Evolutionary conservation across 2,113 vertebrate genomes (phyloP).

Genomic region (Rhegmatorhina hoffmannsi): DNA sequence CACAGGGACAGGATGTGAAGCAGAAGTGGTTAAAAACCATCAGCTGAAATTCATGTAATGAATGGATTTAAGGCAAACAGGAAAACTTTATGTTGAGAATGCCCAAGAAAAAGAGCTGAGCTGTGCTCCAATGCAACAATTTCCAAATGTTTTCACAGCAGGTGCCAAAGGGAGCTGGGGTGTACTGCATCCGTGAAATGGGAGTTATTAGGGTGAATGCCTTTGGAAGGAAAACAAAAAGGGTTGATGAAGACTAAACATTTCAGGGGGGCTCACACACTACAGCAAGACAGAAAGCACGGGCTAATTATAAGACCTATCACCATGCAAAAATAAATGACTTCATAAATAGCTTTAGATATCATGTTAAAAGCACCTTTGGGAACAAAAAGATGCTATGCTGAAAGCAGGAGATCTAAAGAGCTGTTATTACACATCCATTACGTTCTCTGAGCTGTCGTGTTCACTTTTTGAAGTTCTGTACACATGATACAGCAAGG

Average conservation of each 20-base stretch:
- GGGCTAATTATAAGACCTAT: conserved; percentile 84
- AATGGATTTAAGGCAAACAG: background rate
- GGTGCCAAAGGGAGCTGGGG: background rate
- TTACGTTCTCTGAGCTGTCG: conserved; percentile 84
- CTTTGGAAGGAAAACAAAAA: conserved; percentile 27
- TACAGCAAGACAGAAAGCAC: conserved; percentile 19
- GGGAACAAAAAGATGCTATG: conserved; percentile 77
- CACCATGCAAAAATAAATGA: conserved; percentile 79
- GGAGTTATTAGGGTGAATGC: conserved; percentile 24
- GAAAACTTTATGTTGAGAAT: background rate
- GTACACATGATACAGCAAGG: conserved; percentile 75
- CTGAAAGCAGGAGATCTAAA: conserved; percentile 82
- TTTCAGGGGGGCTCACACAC: conserved; percentile 12
- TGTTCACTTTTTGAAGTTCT: conserved; percentile 82
- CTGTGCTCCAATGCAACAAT: background rate
- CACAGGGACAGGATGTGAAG: background rate
- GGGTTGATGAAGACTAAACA: conserved; percentile 26
- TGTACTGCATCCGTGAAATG: background rate
- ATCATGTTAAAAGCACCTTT: conserved; percentile 93
- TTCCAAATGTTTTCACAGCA: background rate
- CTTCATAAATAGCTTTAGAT: conserved; percentile 82
- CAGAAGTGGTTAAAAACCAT: conserved; percentile 1
- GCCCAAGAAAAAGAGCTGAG: background rate
- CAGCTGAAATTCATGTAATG: background rate
- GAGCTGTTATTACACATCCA: conserved; percentile 83